Evolutionary conservation across 2,113 vertebrate genomes (phyloP).

Genomic region (Rhynchopsitta pachyrhyncha): DNA sequence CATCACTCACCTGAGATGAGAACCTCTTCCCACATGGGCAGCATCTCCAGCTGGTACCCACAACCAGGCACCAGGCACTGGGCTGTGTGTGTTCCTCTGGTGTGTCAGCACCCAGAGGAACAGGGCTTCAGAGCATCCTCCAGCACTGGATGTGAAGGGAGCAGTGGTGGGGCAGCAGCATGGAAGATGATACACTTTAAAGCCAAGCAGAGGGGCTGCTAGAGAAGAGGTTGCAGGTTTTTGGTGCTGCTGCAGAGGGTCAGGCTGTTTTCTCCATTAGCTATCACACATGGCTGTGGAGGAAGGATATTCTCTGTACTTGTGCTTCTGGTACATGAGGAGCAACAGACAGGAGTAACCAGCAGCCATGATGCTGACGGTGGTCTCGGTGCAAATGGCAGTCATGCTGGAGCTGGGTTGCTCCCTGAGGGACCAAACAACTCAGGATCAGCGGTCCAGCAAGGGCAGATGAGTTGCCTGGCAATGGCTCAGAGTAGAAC

Average conservation of each 20-base stretch:
- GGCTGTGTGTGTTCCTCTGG: background rate
- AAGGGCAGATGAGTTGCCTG: background rate
- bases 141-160: background rate
- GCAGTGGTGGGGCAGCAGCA: background rate
- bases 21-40: background rate
- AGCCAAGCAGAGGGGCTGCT: background rate
- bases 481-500: background rate
- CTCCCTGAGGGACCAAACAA: background rate
- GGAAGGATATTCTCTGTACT: background rate
- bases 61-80: background rate
- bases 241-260: background rate
- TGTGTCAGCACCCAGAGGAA: background rate
- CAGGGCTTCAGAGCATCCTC: background rate
- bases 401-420: background rate
- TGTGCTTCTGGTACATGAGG: fast-evolving
- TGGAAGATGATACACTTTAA: background rate
- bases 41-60: background rate
- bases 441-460: background rate
- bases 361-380: background rate
- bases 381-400: background rate
- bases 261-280: background rate
- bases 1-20: background rate
- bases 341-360: background rate
- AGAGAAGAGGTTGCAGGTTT: background rate
- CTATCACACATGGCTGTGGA: background rate